phyloP scores from a whole-genome alignment of 1,140 invertebrate genomes.

The Trialeurodes vaporariorum region DNA sequence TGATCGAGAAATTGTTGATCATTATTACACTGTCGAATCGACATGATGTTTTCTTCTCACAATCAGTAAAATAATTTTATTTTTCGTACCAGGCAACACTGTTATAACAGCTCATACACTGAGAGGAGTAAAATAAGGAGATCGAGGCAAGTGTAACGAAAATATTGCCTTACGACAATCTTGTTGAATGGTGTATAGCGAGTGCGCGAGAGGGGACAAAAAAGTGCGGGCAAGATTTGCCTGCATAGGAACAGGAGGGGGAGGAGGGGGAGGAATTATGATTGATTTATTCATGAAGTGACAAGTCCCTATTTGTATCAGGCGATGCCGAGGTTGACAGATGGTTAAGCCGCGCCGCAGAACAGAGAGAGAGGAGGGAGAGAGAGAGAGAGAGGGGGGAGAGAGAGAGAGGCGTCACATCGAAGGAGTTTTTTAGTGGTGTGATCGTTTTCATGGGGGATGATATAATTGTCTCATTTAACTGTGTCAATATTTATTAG shows the following conservation, averaged over 20 bases:
- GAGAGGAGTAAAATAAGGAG: too few species aligned
- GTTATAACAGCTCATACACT: too few species aligned
- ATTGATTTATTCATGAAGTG: background rate
- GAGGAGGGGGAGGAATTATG: background rate
- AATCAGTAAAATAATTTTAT: too few species aligned
- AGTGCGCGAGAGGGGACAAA: too few species aligned
- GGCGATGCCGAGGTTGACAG: background rate
- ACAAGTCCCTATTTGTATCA: background rate
- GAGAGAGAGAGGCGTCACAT: too few species aligned
- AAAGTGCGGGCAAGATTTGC: background rate
- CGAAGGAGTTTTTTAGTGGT: background rate
- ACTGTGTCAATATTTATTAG: slow-evolving; percentile 1
- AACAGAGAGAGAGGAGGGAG: too few species aligned
- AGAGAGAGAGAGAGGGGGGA: too few species aligned
- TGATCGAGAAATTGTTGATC: too few species aligned
- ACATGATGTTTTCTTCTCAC: too few species aligned
- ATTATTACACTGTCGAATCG: too few species aligned
- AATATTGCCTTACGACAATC: background rate
- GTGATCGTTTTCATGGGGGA: background rate
- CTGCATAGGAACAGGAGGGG: background rate
- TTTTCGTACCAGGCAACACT: too few species aligned
- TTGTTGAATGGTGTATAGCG: too few species aligned
- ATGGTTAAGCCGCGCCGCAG: background rate
- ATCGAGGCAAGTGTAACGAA: background rate
- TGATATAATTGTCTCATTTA: slow-evolving; percentile 1